Evolutionary conservation across 2,888 invertebrate species (phyloP), one percentile per base, ranked within the genome.

Genomic region (Macrostomum cliftonense): DNA sequence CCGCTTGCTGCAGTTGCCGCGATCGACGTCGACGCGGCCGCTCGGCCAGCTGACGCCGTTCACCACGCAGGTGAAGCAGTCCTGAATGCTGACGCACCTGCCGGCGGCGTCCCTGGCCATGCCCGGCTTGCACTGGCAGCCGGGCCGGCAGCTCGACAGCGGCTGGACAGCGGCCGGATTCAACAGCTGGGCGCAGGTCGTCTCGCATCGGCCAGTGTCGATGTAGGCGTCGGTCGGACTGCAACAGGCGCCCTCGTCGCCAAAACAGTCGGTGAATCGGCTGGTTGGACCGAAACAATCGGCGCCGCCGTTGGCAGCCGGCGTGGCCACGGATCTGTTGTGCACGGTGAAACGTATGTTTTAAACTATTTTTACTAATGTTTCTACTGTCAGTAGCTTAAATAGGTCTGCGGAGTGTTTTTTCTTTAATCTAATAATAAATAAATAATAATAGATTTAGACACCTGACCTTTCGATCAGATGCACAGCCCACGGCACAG

Each of bases 61-160:
- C 13, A 49, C 37, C 17, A 14, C 9, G 21, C 49, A 49, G 12
- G n/a, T 19, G n/a, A 19, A 28, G 38, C 49, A 49, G 17, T 48
- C 49, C 14, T 43, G 19, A 7, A 16, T 37, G 14, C 37, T 43
- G 14, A 49, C 36, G 36, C 49, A 49, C 14, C 19, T 50, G 4
- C 4, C 36, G 12, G 13, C 42, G 17, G 28, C n/a, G 58, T 76
- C 76, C 48, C 76, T 72, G 16, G 66, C 63, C 55, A 74, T 82
- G 1, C 80, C 80, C 1, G 74, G 71, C 19, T 77, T 71, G 68
- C 85, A 85, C 60, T 77, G 76, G 59, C 85, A 86, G 37, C 39
- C 46, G 9, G 38, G 37, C 17, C 20, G 39, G 37, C 49, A 49
- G 13, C 5, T 46, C 2, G 20, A 16, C 2, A 16, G 37, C 16